Percentiles rank a stretch among this genome's conserved stretches.
phyloP scores from a whole-genome alignment of 2,797 vertebrate genomes.

The Sebastes jordani region DNA sequence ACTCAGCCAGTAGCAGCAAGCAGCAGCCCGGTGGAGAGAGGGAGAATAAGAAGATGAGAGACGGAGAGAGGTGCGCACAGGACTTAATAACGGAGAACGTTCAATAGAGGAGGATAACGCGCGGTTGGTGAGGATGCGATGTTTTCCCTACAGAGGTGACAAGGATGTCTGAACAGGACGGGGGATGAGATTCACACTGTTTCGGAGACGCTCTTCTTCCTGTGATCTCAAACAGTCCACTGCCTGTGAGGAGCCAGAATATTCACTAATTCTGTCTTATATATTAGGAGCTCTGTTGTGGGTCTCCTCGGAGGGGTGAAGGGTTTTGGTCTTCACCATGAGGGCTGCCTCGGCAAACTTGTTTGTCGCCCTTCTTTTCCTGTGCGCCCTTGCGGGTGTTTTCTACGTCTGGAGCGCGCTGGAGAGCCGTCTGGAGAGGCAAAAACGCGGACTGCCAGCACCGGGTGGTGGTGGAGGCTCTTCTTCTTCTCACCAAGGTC shows the following conservation, averaged over 20 bases:
- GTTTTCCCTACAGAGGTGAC: slow-evolving; percentile 16
- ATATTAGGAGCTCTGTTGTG: slow-evolving; percentile 1
- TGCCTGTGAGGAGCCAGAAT: slow-evolving; percentile 31
- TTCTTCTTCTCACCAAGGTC: slow-evolving; percentile 42
- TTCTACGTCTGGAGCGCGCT: slow-evolving; percentile 82
- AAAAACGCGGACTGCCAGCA: slow-evolving; percentile 57
- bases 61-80: slow-evolving; percentile 26
- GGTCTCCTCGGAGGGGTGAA: not conserved
- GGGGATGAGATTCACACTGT: slow-evolving; percentile 61
- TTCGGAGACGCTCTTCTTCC: slow-evolving; percentile 31
- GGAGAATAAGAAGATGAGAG: slow-evolving; percentile 23
- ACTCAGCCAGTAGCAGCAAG: slow-evolving; percentile 56
- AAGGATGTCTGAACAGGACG: slow-evolving; percentile 24
- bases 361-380: slow-evolving; percentile 74
- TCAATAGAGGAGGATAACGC: slow-evolving; percentile 2
- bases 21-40: slow-evolving; percentile 41
- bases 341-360: slow-evolving; percentile 78
- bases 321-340: slow-evolving; percentile 61
- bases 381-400: slow-evolving; percentile 78
- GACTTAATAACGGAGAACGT: slow-evolving; percentile 4
- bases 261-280: not conserved
- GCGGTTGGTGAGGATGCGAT: not conserved
- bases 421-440: slow-evolving; percentile 74
- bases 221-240: slow-evolving; percentile 53
- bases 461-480: slow-evolving; percentile 41